Conservation (phyloP, 1,140 invertebrate genomes). For the Drosophila arizonae region DNA sequence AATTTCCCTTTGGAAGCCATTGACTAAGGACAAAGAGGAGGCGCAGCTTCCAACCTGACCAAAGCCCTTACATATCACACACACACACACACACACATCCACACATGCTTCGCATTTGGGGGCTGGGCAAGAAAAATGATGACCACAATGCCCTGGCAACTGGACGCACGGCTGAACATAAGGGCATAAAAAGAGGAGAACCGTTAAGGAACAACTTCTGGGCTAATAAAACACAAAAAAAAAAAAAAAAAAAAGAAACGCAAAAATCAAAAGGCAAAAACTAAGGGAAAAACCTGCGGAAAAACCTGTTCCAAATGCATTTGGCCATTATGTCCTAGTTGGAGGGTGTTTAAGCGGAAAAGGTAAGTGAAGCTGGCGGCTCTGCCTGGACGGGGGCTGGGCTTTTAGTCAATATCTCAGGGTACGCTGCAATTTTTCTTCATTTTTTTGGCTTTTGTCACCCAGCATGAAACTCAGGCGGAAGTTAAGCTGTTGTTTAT, state of each 20-base stretch:
- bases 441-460: constrained; percentile 54
- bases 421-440: constrained; percentile 73
- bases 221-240: constrained; percentile 48
- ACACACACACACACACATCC: constrained; percentile 22
- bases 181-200: constrained; percentile 50
- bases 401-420: constrained; percentile 81
- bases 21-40: constrained; percentile 40
- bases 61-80: constrained; percentile 20
- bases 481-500: constrained; percentile 82
- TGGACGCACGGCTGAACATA: constrained; percentile 68
- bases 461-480: constrained; percentile 54
- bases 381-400: constrained; percentile 12
- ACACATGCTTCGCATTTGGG: constrained; percentile 14
- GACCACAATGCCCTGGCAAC: constrained; percentile 52
- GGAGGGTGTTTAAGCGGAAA: constrained; percentile 76
- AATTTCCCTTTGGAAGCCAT: constrained; percentile 67
- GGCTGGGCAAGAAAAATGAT: constrained; percentile 64
- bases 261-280: constrained; percentile 46
- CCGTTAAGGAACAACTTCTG: constrained; percentile 69
- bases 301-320: constrained; percentile 56
- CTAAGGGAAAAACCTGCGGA: constrained; percentile 16
- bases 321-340: constrained; percentile 56
- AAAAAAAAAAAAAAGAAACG: constrained; percentile 46
- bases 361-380: constrained; percentile 66
- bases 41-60: constrained; percentile 2